These are phyloP conservation scores for Myiotriccus ornatus DNA, from an alignment of 2,797 vertebrate genomes.

Conservation along the genomic window DNA sequence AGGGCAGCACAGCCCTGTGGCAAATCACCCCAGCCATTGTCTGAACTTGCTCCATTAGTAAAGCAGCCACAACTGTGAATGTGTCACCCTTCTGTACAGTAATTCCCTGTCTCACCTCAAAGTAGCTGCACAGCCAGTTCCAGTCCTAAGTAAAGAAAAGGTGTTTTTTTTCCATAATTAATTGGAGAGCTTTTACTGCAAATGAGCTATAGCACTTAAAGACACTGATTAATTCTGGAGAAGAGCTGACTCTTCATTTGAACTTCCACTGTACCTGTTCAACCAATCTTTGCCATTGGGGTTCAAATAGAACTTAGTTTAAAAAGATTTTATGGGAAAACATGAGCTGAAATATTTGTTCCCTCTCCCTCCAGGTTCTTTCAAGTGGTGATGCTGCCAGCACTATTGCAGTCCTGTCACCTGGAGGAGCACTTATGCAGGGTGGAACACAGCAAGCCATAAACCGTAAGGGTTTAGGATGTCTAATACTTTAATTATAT, in stretches of 20 bases:
- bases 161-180: neutral
- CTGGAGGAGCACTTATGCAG: conserved; percentile 95
- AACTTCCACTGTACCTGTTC: neutral
- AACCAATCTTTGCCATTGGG: neutral
- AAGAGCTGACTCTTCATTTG: neutral
- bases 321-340: neutral
- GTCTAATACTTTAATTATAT: neutral
- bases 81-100: neutral
- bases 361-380: conserved; percentile 83
- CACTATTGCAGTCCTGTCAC: conserved; percentile 90
- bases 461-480: conserved; percentile 84
- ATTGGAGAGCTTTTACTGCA: neutral
- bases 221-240: neutral
- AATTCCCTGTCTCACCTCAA: neutral
- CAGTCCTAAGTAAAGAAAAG: neutral
- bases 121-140: neutral
- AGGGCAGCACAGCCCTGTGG: neutral
- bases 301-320: neutral
- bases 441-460: conserved; percentile 91
- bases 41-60: neutral
- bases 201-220: neutral
- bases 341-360: neutral
- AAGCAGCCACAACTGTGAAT: neutral
- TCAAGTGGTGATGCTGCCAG: conserved; percentile 88
- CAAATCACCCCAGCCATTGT: neutral